Percentiles rank a stretch among this genome's conserved stretches.
These are phyloP conservation scores for Crocodylus rhombifer DNA, from an alignment of 2,797 vertebrate species.

Conservation along the genomic window DNA sequence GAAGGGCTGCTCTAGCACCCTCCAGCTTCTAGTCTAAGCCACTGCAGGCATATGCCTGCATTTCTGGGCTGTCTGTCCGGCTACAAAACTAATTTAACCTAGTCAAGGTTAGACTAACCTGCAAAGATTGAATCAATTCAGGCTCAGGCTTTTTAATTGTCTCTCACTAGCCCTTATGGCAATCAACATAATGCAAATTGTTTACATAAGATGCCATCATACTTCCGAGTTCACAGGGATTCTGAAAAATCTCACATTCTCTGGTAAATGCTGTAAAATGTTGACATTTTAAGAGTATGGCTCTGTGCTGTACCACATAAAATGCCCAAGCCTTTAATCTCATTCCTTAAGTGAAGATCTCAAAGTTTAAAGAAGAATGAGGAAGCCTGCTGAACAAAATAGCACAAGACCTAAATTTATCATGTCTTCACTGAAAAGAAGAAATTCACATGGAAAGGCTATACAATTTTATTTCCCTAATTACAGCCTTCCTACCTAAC, in stretches of 20 bases:
- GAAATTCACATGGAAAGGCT: not conserved
- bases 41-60: no score
- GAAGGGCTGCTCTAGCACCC: no score
- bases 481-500: not conserved
- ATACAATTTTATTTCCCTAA: not conserved
- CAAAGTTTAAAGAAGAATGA: not conserved
- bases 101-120: no score
- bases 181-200: not conserved
- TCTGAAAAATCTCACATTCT: not conserved
- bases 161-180: no score
- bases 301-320: not conserved
- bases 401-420: not conserved
- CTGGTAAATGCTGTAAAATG: not conserved
- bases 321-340: not conserved
- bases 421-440: not conserved
- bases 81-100: no score
- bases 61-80: no score
- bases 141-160: no score
- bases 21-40: no score
- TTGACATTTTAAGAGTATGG: not conserved
- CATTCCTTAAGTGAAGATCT: not conserved
- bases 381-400: not conserved
- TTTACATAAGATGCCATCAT: not conserved
- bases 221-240: not conserved
- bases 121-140: no score